Evolutionary conservation across 2,113 vertebrate genomes (phyloP), one percentile per base, ranked within the genome.

Genomic region (Saguinus imperator): DNA sequence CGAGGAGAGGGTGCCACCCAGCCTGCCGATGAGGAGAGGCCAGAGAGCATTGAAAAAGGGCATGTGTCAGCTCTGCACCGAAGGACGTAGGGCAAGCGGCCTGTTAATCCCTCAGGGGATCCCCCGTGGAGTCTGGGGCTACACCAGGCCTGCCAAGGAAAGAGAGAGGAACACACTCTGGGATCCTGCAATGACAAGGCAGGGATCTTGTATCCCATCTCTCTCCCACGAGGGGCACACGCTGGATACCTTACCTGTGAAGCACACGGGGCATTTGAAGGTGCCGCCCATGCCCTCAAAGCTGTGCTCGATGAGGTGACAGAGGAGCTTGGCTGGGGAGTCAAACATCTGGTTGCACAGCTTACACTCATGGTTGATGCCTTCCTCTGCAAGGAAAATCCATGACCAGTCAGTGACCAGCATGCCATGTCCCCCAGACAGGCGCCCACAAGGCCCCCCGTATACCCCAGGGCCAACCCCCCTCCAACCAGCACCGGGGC

Each of bases 321-420:
- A 99, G 96, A 99, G 99, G 98, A 99, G 99, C 99, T 99, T 99
- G 98, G 99, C 99, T 79, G 99, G 99, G 98, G 99, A 99, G 98
- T 99, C 99, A 98, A 99, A 99, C 99, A 99, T 99, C 99, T 99
- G 99, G 99, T 99, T 99, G 99, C 99, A 99, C 99, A 99, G 99
- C 99, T 99, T 99, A 99, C 99, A 99, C 98, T 99, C 99, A n/a
- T 99, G 99, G 99, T 99, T 99, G 99, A 99, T 99, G 99, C 99
- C 99, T 99, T 99, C 99, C 99, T 99, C 99, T 99, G 99, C 98
- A 99, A 99, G 99, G 98, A 99, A 98, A 99, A 98, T 95, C 98
- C 97, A 97, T 29, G 96, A 98, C 95, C 98, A 96, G 98, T 99
- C 98, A 99, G 98, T 93, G 97, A 98, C 97, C 98, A 95, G 98